These are phyloP conservation scores for Burhinus oedicnemus DNA, from an alignment of 2,113 vertebrate genomes.

Conservation along the genomic window DNA sequence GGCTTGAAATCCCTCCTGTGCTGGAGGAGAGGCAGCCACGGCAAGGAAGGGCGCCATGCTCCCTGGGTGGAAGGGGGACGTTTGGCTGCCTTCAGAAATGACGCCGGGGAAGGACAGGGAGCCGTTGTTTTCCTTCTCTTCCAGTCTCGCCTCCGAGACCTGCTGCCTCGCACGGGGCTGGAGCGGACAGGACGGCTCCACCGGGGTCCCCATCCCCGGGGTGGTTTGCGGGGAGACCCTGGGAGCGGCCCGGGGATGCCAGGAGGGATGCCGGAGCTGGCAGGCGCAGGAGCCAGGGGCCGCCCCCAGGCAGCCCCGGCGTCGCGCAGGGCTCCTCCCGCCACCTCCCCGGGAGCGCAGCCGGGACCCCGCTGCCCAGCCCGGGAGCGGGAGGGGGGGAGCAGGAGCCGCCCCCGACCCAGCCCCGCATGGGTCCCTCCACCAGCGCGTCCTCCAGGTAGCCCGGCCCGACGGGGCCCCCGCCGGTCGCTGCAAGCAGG, in stretches of 20 bases:
- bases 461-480: background rate
- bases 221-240: too few relatives aligned
- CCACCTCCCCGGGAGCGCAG: background rate
- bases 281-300: background rate
- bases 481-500: background rate
- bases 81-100: background rate
- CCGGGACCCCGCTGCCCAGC: background rate
- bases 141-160: background rate
- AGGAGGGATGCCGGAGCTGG: background rate
- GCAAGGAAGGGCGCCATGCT: background rate
- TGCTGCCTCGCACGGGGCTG: background rate
- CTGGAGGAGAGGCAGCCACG: background rate
- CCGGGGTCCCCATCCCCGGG: background rate
- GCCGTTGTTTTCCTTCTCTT: background rate
- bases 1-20: background rate
- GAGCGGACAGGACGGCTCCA: background rate
- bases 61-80: background rate
- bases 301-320: background rate
- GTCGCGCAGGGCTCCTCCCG: background rate
- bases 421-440: too few relatives aligned
- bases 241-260: background rate
- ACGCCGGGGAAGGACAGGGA: background rate
- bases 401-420: background rate
- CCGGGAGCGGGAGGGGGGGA: too few relatives aligned
- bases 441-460: rapidly evolving